Base-by-base conservation (phyloP, 64 coral and sea anemone species). In the Stylophora pistillata region DNA sequence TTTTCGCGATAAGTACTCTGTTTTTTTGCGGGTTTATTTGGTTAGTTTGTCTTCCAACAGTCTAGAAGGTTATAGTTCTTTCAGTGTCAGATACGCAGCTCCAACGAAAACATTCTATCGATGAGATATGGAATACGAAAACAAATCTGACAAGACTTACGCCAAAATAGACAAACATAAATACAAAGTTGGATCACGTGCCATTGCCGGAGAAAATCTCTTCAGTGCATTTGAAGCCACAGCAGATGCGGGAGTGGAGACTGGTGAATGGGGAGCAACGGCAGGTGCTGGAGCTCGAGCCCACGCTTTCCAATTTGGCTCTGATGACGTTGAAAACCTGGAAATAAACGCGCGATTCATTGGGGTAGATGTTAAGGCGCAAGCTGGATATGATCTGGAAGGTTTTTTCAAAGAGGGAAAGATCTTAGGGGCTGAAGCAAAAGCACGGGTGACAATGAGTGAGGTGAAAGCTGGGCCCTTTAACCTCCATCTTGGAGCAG, bases 401-500 rank as follows among this genome's bases (percentile, higher is more conserved):
- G 30, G 76, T 53, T 54, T 78, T 28, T 47, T 58, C 53, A 78
- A 78, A 78, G 54, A 57, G 14, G 76, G 54, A 11, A 9, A 56
- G 2, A 56, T 78, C 56, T 6, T 78, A n/a, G 76, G 76, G 10
- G 76, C 53, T 78, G 76, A 78, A 78, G 76, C 9, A 11, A 78
- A 58, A 9, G 76, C 55, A 13, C 76, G 76, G 14, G 53, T 53
- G 13, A 78, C 76, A 58, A 15, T 78, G 13, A 58, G 21, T 78
- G 76, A 78, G 15, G 76, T 26, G n/a, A 58, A 58, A 25, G 54
- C 55, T 78, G 76, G 55, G 14, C 76, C 76, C 13, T 1, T 78
- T 4, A n/a, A 78, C 52, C 76, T 78, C 26, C 76, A 78, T 26
- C 47, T 78, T 28, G 76, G 76, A 58, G 53, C n/a, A 15, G 76